These are phyloP conservation scores for Ecliptopera silaceata DNA, from an alignment of 2,888 invertebrate genomes.

Conservation along the genomic window DNA sequence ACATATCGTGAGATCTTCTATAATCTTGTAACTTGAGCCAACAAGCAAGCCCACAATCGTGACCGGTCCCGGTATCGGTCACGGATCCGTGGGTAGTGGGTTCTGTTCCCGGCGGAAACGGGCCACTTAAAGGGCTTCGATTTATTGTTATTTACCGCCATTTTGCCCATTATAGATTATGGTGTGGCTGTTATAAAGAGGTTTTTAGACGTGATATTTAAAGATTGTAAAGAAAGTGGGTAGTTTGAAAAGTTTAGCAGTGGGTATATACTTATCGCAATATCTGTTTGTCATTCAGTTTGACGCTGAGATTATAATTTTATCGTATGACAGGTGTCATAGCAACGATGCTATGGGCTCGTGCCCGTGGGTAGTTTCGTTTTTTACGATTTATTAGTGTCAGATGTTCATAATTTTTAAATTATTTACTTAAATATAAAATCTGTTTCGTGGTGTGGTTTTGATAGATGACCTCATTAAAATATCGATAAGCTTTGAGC, in stretches of 20 bases:
- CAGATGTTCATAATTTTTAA: no score
- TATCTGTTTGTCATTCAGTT: no score
- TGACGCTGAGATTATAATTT: no score
- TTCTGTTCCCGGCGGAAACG: conserved; percentile 32
- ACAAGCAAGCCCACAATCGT: conserved; percentile 19
- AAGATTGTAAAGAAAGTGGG: no score
- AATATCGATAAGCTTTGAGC: conserved; percentile 4
- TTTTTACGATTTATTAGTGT: no score
- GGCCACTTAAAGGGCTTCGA: conserved; percentile 22
- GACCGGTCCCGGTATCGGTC: conserved; percentile 32
- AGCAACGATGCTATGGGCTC: no score
- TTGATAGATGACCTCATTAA: conserved; percentile 9
- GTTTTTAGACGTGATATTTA: background rate
- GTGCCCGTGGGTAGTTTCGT: no score
- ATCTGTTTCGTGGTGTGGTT: background rate
- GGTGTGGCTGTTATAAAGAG: background rate
- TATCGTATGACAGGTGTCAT: no score
- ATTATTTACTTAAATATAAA: background rate
- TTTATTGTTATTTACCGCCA: conserved; percentile 22
- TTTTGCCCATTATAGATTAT: conserved; percentile 13
- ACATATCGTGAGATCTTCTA: background rate
- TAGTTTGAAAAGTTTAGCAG: no score
- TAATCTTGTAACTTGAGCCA: conserved; percentile 16
- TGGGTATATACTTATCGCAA: no score
- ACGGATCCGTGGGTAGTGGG: conserved; percentile 29